These are phyloP conservation scores for Sardina pilchardus DNA, from an alignment of 2,113 vertebrate species.

Conservation along the genomic window DNA sequence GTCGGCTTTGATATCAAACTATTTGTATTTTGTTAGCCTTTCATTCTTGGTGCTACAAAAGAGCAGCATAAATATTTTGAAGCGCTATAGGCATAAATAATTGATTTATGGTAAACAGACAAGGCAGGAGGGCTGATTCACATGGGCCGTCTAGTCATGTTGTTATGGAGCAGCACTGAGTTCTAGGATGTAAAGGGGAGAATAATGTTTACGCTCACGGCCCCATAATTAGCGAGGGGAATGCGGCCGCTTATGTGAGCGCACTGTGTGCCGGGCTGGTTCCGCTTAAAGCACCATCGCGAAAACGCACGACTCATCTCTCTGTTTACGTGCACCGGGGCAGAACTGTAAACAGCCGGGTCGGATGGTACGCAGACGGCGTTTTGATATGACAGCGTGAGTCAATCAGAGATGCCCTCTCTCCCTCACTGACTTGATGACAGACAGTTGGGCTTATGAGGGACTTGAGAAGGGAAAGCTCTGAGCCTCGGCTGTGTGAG, in stretches of 20 bases:
- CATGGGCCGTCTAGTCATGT: slow-evolving; percentile 52
- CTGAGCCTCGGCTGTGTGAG: neutral
- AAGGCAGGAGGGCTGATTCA: slow-evolving; percentile 61
- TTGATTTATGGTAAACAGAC: slow-evolving; percentile 68
- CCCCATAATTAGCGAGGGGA: slow-evolving; percentile 68
- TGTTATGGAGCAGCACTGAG: slow-evolving; percentile 54
- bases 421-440: slow-evolving; percentile 35
- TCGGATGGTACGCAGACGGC: slow-evolving; percentile 42
- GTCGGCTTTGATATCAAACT: slow-evolving; percentile 58
- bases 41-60: slow-evolving; percentile 45
- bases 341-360: slow-evolving; percentile 62
- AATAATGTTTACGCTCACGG: slow-evolving; percentile 72
- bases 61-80: slow-evolving; percentile 74
- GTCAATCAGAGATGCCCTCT: slow-evolving; percentile 39
- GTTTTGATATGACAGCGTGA: slow-evolving; percentile 40
- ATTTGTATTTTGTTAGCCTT: slow-evolving; percentile 66
- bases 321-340: slow-evolving; percentile 64
- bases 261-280: slow-evolving; percentile 51
- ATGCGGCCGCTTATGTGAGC: slow-evolving; percentile 54
- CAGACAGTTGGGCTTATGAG: slow-evolving; percentile 15
- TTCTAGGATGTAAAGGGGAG: slow-evolving; percentile 56
- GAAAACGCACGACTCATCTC: slow-evolving; percentile 59
- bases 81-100: slow-evolving; percentile 69
- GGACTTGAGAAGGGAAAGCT: slow-evolving; percentile 12
- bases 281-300: slow-evolving; percentile 68